phyloP scores from a whole-genome alignment of 2,113 vertebrate species.

The Anser cygnoides region DNA sequence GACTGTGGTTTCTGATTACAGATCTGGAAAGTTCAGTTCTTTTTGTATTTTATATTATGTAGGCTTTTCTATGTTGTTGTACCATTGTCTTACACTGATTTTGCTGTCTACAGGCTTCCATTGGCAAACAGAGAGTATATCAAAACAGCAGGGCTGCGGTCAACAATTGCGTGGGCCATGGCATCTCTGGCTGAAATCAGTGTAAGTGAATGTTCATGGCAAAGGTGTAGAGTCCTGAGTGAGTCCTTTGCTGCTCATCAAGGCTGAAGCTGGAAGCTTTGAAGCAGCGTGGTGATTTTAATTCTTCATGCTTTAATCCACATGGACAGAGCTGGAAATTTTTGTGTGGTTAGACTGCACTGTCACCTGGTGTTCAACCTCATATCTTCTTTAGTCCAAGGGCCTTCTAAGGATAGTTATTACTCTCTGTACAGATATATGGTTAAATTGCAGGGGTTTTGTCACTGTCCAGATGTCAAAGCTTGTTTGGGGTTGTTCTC shows the following conservation, averaged over 20 bases:
- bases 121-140: constrained; percentile 88
- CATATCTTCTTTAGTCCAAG: background rate
- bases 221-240: background rate
- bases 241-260: background rate
- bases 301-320: background rate
- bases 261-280: background rate
- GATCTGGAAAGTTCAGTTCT: background rate
- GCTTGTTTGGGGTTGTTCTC: background rate
- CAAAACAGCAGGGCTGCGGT: constrained; percentile 84
- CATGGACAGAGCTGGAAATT: background rate
- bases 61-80: background rate
- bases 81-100: rapidly evolving
- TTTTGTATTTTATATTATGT: background rate
- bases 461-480: background rate
- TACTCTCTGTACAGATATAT: background rate
- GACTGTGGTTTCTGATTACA: background rate
- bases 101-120: constrained; percentile 77
- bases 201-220: constrained; percentile 65
- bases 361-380: background rate
- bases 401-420: background rate
- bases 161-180: constrained; percentile 93
- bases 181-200: constrained; percentile 86
- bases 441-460: background rate
- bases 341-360: background rate
- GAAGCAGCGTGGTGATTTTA: background rate